Conservation (phyloP, 2,113 vertebrate species). For the Rhynchopsitta pachyrhyncha region DNA sequence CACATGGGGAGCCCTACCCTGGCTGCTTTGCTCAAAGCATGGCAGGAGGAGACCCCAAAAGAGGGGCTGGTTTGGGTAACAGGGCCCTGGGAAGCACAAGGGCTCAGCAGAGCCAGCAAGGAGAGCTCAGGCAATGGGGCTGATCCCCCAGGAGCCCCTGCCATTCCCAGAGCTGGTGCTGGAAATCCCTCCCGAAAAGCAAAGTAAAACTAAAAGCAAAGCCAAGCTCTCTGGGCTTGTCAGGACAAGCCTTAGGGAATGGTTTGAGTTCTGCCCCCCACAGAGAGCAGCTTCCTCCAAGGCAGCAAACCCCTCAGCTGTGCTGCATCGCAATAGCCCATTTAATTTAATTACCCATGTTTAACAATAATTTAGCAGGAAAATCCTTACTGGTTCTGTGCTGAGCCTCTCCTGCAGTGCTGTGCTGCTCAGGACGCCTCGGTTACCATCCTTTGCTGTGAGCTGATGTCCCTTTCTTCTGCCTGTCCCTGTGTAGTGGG, state of each 20-base stretch:
- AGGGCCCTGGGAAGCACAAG: neutral
- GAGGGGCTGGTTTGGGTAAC: neutral
- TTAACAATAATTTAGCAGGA: neutral
- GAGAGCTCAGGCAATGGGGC: neutral
- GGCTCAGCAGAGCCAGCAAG: neutral
- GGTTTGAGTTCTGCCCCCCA: neutral
- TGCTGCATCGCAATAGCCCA: rapidly evolving
- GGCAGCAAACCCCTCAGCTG: neutral
- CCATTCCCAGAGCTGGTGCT: neutral
- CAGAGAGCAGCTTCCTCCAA: neutral
- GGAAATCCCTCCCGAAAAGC: neutral
- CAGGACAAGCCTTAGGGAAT: neutral
- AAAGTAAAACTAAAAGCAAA: neutral
- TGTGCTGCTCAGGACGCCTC: neutral
- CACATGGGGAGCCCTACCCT: rapidly evolving
- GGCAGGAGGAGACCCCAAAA: neutral
- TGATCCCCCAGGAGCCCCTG: neutral
- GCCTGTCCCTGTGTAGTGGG: neutral
- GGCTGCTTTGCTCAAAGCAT: neutral
- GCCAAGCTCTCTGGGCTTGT: neutral
- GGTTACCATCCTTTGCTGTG: neutral
- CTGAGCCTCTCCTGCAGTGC: neutral
- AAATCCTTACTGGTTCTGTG: slow-evolving; percentile 31
- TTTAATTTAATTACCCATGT: neutral
- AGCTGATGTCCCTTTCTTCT: neutral